Evolutionary conservation across 2,797 vertebrate genomes (phyloP), one percentile per base, ranked within the genome.

Genomic region (Orestias chungarensis): DNA sequence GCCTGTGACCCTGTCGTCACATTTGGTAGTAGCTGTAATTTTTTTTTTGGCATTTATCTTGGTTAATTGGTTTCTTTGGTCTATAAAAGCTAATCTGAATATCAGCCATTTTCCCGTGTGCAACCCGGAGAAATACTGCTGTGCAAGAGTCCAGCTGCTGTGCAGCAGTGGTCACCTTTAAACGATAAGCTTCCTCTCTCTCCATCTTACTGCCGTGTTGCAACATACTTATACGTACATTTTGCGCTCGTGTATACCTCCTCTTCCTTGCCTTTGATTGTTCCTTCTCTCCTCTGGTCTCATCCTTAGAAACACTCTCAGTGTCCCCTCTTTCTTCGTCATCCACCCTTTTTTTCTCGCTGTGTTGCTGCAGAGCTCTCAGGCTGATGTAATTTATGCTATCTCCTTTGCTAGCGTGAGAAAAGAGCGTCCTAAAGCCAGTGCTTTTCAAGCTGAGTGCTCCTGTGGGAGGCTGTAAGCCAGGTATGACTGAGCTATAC

Each of bases 311-410:
- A 76, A 75, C 27, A 1, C 78, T 76, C 76, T 52, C 44, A 11
- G 14, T 66, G 65, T 31, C 42, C 74, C 75, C 62, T 74, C 75
- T 14, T 68, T 66, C 59, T 69, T 71, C 25, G 42, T 67, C 27
- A 6, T 72, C 80, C 35, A 18, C 57, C 75, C 78, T 69, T 77
- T 65, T 69, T 79, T 57, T 88, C 79, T 78, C 71, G 5, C 68
- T 70, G 54, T 15, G 2, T 9, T 74, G 86, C 88, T 47, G 88
- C 87, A 81, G 83, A 88, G 85, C 81, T 85, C 82, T 83, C 73
- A 73, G 66, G 83, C 84, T 92, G 88, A 91, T 90, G 83, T 91
- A 90, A 93, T 94, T 92, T 91, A 90, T 92, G 87, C 85, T 71
- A 83, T 91, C 83, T 87, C 68, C 84, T 89, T 78, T 81, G 81